phyloP scores from a whole-genome alignment of 2,797 vertebrate species.

The Bovichtus diacanthus region DNA sequence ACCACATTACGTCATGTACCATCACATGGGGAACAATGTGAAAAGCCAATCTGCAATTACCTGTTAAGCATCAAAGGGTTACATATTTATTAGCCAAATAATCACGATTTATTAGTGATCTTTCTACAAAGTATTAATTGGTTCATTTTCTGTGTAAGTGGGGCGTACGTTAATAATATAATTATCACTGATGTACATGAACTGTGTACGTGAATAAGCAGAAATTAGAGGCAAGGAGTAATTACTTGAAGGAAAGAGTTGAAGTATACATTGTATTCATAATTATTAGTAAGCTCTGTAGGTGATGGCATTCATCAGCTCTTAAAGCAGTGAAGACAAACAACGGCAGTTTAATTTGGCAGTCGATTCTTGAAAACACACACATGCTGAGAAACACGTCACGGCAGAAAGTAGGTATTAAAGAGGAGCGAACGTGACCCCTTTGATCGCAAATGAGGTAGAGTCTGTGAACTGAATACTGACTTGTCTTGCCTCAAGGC shows the following conservation, averaged over 20 bases:
- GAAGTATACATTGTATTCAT: background rate
- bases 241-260: background rate
- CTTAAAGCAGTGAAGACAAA: slow-evolving; percentile 14
- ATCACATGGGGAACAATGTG: no score
- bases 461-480: slow-evolving; percentile 36
- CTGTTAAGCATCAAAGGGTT: background rate
- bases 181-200: slow-evolving; percentile 19
- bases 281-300: background rate
- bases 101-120: background rate
- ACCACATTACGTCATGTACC: background rate
- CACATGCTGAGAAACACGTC: slow-evolving; percentile 20
- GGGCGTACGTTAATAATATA: background rate
- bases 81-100: background rate
- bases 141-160: slow-evolving; percentile 10
- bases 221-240: background rate
- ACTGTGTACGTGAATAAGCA: background rate
- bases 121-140: background rate
- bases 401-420: slow-evolving; percentile 2
- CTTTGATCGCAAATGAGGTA: slow-evolving; percentile 38
- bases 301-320: slow-evolving; percentile 12
- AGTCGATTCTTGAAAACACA: slow-evolving; percentile 10
- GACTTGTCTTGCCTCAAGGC: slow-evolving; percentile 41
- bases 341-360: slow-evolving; percentile 18
- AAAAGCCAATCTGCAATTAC: background rate
- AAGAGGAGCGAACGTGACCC: slow-evolving; percentile 26